Conservation (phyloP, 2,797 vertebrate genomes). For the Jordanella pulchra region DNA sequence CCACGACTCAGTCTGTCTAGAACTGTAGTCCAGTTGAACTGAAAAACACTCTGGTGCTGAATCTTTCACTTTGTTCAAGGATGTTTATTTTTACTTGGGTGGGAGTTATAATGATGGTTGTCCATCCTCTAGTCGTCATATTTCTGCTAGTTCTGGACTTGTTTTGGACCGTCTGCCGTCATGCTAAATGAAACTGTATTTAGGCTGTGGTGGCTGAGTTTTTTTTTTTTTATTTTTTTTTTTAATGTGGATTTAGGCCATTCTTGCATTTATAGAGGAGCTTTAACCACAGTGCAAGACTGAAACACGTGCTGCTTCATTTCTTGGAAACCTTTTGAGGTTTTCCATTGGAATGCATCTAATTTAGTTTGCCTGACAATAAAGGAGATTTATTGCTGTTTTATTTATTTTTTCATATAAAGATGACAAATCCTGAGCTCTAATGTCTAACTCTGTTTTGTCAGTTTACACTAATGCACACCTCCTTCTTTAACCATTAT, state of each 20-base stretch:
- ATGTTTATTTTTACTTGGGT: slow-evolving; percentile 42
- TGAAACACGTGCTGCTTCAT: background rate
- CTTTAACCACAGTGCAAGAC: background rate
- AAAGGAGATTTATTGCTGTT: background rate
- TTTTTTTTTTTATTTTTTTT: background rate
- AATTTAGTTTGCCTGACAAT: background rate
- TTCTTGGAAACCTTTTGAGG: slow-evolving; percentile 24
- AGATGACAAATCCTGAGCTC: background rate
- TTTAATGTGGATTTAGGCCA: background rate
- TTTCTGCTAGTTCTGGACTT: slow-evolving; percentile 45
- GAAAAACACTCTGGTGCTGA: slow-evolving; percentile 14
- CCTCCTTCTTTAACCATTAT: background rate
- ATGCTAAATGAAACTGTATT: background rate
- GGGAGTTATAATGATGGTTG: slow-evolving; percentile 56
- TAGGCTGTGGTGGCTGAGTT: slow-evolving; percentile 1
- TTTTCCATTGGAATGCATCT: slow-evolving; percentile 3
- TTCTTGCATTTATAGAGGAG: background rate
- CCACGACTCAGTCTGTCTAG: background rate
- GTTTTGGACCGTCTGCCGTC: slow-evolving; percentile 4
- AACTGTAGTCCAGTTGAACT: background rate
- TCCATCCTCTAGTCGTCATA: slow-evolving; percentile 36
- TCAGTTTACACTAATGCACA: background rate
- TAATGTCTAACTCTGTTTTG: background rate
- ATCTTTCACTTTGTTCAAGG: slow-evolving; percentile 19
- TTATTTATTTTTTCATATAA: background rate